Conservation (phyloP, 1,140 invertebrate genomes). For the Bombus sylvicola region DNA sequence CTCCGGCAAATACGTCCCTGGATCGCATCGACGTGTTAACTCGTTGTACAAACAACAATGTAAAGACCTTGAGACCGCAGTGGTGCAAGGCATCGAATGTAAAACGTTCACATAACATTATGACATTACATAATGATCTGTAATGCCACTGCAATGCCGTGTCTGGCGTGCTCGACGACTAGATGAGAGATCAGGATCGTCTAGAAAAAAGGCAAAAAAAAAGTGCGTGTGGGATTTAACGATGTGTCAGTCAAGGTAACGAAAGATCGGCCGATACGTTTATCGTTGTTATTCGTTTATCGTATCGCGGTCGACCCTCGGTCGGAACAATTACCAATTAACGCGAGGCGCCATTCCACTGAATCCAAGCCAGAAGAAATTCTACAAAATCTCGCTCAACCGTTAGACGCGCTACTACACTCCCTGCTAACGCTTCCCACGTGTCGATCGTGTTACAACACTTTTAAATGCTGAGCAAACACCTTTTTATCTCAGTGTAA, state of each 20-base stretch:
- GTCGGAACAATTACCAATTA: slow-evolving; percentile 45
- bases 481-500: slow-evolving; percentile 51
- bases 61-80: slow-evolving; percentile 78
- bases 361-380: neutral
- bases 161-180: slow-evolving; percentile 38
- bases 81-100: slow-evolving; percentile 76
- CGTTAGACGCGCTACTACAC: neutral
- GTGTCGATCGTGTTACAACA: slow-evolving; percentile 50
- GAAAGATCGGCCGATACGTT: slow-evolving; percentile 36
- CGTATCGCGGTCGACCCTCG: slow-evolving; percentile 9
- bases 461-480: slow-evolving; percentile 34
- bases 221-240: slow-evolving; percentile 26
- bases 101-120: slow-evolving; percentile 75
- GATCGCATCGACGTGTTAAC: slow-evolving; percentile 71
- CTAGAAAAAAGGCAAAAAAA: slow-evolving; percentile 38
- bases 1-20: slow-evolving; percentile 68
- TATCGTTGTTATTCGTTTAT: slow-evolving; percentile 45
- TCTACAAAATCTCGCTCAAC: neutral
- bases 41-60: slow-evolving; percentile 80
- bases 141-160: slow-evolving; percentile 66
- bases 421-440: neutral
- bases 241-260: slow-evolving; percentile 49
- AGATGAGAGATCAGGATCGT: slow-evolving; percentile 59
- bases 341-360: neutral
- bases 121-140: slow-evolving; percentile 76